Evolutionary conservation across 2,888 invertebrate species (phyloP), one percentile per base, ranked within the genome.

Genomic region (Molorchus minor): DNA sequence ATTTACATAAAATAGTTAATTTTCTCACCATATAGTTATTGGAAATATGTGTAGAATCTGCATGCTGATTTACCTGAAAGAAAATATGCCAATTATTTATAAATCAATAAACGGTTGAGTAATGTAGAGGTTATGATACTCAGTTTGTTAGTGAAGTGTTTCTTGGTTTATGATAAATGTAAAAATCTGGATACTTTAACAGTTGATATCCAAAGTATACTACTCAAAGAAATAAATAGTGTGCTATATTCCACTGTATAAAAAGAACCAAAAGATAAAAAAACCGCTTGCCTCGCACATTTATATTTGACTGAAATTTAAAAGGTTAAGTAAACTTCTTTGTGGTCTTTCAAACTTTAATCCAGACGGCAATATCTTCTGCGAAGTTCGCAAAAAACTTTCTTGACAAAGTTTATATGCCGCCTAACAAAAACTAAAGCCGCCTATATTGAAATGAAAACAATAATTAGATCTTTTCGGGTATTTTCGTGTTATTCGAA

Each of bases 291-390:
- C 25, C 5, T 33, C 33, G 12, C 3, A 12, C 33, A 10, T 33
- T 33, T 33, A 10, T 33, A 8, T 33, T 33, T 33, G 12, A 29
- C 8, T 4, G 15, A 12, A 44, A 44, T 13, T 44, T 44, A 29
- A 44, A 20, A 44, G 7, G 30, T n/a, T 33, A 41, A 16, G 5
- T 7, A 25, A 44, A 44, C 29, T 44, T 41, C 29, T n/a, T n/a
- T n/a, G n/a, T 29, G 29, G 44, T 44, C 13, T 44, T 29, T 13
- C 8, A n/a, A 44, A 44, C 15, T 44, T 44, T 29, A 21, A 25
- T 12, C 29, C 29, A 29, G 29, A 12, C n/a, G 25, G 44, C 20
- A 44, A 44, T 44, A 25, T 44, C 16, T 29, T 16, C 25, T 29
- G 25, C 25, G 29, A 15, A 13, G 25, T n/a, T 15, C 15, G 29